phyloP scores from a whole-genome alignment of 2,888 invertebrate species.

The Tuberolachnus salignus region DNA sequence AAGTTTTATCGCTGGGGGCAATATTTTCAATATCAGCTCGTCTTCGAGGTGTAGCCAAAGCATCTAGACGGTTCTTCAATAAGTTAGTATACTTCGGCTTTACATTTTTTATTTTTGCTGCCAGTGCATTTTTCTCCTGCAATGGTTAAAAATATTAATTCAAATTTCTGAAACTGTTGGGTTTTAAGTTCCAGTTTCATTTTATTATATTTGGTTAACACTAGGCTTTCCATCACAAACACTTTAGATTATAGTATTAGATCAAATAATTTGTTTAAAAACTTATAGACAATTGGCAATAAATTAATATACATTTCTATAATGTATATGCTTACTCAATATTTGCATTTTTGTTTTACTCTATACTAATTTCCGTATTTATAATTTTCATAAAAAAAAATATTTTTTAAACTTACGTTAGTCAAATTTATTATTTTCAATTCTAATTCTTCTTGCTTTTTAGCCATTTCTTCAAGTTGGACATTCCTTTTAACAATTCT shows the following conservation, averaged over 20 bases:
- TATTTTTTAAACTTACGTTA: conserved; percentile 28
- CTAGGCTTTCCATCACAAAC: too few species aligned
- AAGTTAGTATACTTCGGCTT: not conserved
- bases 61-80: conserved; percentile 43
- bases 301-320: too few species aligned
- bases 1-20: conserved; percentile 42
- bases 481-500: conserved; percentile 25
- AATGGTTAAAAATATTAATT: not conserved
- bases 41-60: conserved; percentile 46
- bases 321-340: too few species aligned
- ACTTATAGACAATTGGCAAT: too few species aligned
- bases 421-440: conserved; percentile 51
- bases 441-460: conserved; percentile 44
- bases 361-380: too few species aligned
- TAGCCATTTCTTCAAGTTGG: conserved; percentile 37
- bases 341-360: too few species aligned
- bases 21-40: conserved; percentile 48
- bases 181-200: too few species aligned
- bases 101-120: conserved; percentile 24
- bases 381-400: too few species aligned
- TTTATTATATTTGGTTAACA: too few species aligned
- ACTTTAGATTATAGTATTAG: not conserved
- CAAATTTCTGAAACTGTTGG: too few species aligned
- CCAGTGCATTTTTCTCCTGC: conserved; percentile 46
- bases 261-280: not conserved